phyloP scores from a whole-genome alignment of 1,140 invertebrate species.

The Drosophila hydei region DNA sequence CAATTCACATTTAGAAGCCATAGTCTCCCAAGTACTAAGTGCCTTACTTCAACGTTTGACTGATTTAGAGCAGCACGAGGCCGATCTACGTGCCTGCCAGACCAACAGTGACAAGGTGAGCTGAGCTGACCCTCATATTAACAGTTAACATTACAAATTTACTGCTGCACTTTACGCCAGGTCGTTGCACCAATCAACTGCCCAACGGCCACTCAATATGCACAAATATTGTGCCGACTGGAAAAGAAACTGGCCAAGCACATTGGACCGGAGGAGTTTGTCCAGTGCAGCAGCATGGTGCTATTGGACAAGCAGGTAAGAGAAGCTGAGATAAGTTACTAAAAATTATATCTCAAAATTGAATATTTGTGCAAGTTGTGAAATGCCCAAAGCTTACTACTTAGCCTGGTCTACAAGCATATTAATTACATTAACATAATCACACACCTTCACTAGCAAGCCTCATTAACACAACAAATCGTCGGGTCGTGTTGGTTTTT shows the following conservation, averaged over 20 bases:
- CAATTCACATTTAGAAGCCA: conserved; percentile 77
- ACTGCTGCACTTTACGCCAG: background rate
- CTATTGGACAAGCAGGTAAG: conserved; percentile 80
- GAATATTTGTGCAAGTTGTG: too few species aligned
- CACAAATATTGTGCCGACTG: conserved; percentile 80
- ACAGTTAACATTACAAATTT: background rate
- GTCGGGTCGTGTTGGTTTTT: too few species aligned
- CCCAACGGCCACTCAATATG: conserved; percentile 79
- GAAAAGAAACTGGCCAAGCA: conserved; percentile 83
- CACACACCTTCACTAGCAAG: conserved; percentile 6
- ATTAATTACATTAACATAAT: conserved; percentile 5
- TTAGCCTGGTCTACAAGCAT: background rate
- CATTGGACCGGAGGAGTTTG: conserved; percentile 82
- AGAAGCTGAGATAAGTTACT: too few species aligned
- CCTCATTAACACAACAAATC: conserved; percentile 8
- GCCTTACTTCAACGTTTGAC: conserved; percentile 84
- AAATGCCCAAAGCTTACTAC: background rate
- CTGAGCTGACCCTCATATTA: background rate
- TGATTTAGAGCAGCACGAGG: conserved; percentile 83
- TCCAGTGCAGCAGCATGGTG: conserved; percentile 82
- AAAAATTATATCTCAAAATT: too few species aligned
- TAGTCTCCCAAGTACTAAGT: conserved; percentile 83
- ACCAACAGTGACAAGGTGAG: conserved; percentile 71
- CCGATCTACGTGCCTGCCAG: conserved; percentile 82
- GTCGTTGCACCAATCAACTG: conserved; percentile 51